phyloP scores from a whole-genome alignment of 2,888 invertebrate species.

The Rhamnusium bicolor region DNA sequence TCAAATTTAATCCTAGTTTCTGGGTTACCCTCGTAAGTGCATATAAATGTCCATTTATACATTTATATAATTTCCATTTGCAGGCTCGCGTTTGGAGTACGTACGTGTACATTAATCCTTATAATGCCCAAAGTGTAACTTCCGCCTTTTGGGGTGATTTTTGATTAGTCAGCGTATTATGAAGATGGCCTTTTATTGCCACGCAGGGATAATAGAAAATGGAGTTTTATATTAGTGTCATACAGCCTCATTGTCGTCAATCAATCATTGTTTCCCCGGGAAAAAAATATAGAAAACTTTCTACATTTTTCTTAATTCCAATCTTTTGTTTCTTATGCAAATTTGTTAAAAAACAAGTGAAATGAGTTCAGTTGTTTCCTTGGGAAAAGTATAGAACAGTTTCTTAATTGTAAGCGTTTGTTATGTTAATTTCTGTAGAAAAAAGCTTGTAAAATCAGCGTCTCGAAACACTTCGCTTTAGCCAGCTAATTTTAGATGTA shows the following conservation, averaged over 20 bases:
- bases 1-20: not conserved
- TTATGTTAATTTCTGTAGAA: conserved; percentile 1
- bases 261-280: conserved; percentile 44
- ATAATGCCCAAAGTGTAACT: conserved; percentile 34
- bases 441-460: conserved; percentile 3
- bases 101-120: conserved; percentile 27
- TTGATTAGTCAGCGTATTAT: conserved; percentile 49
- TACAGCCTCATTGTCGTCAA: conserved; percentile 33
- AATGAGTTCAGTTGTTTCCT: not conserved
- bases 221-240: conserved; percentile 52
- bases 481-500: conserved; percentile 19
- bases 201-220: conserved; percentile 50
- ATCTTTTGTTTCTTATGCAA: not conserved
- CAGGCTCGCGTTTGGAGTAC: not conserved
- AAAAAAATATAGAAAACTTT: conserved; percentile 23
- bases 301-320: not conserved
- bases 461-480: not conserved
- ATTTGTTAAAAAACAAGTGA: not conserved
- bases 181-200: conserved; percentile 46
- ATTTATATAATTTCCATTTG: not conserved
- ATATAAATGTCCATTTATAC: not conserved
- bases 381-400: not conserved
- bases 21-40: not conserved
- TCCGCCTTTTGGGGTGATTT: conserved; percentile 42
- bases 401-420: not conserved